Percentiles rank a stretch among this genome's conserved stretches.
These are phyloP conservation scores for Allobates femoralis DNA, from an alignment of 2,797 vertebrate species.

Conservation along the genomic window DNA sequence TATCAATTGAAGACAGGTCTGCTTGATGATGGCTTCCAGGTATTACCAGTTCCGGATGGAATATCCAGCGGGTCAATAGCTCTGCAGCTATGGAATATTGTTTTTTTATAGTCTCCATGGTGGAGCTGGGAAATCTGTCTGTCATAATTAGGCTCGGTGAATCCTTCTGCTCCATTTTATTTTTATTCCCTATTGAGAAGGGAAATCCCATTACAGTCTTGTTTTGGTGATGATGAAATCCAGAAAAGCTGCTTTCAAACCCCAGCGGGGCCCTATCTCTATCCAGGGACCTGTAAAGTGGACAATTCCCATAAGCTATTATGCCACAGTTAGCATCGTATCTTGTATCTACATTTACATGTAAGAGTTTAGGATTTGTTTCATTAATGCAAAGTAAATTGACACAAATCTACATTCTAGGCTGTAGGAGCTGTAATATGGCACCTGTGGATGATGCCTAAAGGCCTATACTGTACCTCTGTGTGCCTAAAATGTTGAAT, in stretches of 20 bases:
- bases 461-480: no score
- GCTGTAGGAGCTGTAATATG: not conserved
- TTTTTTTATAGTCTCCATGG: not conserved
- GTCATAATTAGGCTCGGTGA: not conserved
- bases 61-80: not conserved
- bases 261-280: conserved; percentile 20
- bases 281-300: not conserved
- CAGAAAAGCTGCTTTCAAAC: conserved; percentile 2
- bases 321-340: not conserved
- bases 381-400: not conserved
- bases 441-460: no score
- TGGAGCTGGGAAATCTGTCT: not conserved
- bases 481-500: no score
- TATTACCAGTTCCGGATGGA: not conserved
- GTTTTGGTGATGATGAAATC: conserved; percentile 41
- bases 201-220: conserved; percentile 7
- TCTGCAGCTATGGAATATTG: not conserved
- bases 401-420: not conserved
- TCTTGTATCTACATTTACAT: not conserved
- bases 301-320: not conserved
- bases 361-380: not conserved
- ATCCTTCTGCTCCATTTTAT: not conserved
- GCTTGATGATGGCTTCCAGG: conserved; percentile 6
- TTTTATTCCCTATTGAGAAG: conserved; percentile 4
- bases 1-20: not conserved